Percentiles rank a stretch among this genome's conserved stretches.
These are phyloP conservation scores for Aspidiotus rigidus DNA, from an alignment of 2,888 invertebrate genomes.

Conservation along the genomic window DNA sequence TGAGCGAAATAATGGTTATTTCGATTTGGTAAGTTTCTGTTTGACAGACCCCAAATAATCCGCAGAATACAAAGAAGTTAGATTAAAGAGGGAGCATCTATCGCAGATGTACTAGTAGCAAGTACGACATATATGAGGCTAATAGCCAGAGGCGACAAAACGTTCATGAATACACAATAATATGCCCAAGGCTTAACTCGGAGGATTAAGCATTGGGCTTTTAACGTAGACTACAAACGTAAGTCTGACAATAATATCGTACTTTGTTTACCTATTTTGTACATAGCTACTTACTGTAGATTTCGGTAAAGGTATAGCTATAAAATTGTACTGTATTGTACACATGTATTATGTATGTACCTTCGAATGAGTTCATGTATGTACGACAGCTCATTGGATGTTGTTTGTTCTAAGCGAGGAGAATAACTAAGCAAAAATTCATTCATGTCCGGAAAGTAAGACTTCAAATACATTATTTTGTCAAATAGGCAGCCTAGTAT, in stretches of 20 bases:
- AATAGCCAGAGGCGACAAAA: constrained; percentile 24
- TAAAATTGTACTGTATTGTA: no score
- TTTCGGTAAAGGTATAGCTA: neutral
- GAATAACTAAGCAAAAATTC: no score
- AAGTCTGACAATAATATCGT: neutral
- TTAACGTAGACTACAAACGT: neutral
- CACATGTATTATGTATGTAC: no score
- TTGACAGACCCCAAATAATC: constrained; percentile 29
- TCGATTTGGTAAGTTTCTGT: constrained; percentile 20
- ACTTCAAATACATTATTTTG: no score
- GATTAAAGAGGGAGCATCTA: constrained; percentile 15
- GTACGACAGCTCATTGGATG: no score
- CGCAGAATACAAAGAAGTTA: constrained; percentile 21
- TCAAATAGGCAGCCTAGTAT: no score
- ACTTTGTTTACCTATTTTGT: neutral
- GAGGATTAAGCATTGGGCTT: constrained; percentile 12
- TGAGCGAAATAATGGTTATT: constrained; percentile 25
- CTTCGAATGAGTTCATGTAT: no score
- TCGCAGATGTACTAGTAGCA: constrained; percentile 19
- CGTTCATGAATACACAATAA: constrained; percentile 26
- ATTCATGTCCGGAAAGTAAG: no score
- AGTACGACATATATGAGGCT: neutral
- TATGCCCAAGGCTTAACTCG: constrained; percentile 19
- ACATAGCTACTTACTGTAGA: neutral
- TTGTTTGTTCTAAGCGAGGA: no score